phyloP scores from a whole-genome alignment of 2,888 invertebrate genomes.

The Trissoscelio sp. region DNA sequence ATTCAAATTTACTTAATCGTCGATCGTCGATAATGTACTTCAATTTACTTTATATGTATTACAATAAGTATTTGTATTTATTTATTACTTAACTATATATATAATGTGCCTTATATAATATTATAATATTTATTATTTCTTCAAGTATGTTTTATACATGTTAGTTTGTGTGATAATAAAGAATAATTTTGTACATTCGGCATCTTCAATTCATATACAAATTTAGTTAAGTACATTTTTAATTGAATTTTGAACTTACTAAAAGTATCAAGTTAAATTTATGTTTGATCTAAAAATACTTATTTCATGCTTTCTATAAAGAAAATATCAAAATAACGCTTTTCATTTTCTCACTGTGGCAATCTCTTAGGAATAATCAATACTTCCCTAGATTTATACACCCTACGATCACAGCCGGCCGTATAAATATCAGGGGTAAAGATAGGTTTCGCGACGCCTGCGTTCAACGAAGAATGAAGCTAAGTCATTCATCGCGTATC shows the following conservation, averaged over 20 bases:
- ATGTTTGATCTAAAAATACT: no score
- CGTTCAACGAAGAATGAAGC: slow-evolving; percentile 33
- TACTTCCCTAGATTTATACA: slow-evolving; percentile 53
- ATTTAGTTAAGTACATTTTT: no score
- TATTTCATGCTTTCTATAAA: neutral
- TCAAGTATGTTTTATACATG: slow-evolving; percentile 46
- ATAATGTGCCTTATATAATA: slow-evolving; percentile 54
- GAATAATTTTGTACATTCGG: slow-evolving; percentile 49
- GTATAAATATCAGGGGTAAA: slow-evolving; percentile 11
- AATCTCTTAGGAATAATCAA: slow-evolving; percentile 44
- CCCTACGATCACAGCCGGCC: slow-evolving; percentile 24
- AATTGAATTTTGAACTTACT: no score
- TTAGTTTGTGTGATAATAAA: slow-evolving; percentile 60
- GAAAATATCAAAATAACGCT: neutral
- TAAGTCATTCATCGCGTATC: slow-evolving; percentile 28
- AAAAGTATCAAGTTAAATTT: no score
- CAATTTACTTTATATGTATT: slow-evolving; percentile 31
- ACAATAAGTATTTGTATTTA: slow-evolving; percentile 51
- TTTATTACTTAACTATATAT: slow-evolving; percentile 21
- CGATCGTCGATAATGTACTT: no score
- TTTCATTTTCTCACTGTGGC: slow-evolving; percentile 5
- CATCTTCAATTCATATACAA: no score
- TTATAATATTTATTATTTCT: slow-evolving; percentile 52
- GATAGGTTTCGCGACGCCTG: slow-evolving; percentile 37
- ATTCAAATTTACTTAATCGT: no score